These are phyloP conservation scores for Paradoxurus hermaphroditus DNA, from an alignment of 2,113 vertebrate genomes.

Conservation along the genomic window DNA sequence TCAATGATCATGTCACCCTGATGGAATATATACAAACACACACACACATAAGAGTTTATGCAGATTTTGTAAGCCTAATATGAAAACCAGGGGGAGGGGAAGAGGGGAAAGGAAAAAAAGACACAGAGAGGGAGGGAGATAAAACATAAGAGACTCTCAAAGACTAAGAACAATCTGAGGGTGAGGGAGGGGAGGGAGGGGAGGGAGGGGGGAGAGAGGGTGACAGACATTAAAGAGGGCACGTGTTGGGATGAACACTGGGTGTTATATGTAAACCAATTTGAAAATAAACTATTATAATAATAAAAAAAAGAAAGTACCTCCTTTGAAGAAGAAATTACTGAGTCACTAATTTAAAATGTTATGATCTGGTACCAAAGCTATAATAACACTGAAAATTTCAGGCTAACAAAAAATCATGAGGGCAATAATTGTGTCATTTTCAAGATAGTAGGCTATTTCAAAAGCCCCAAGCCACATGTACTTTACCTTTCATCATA, in stretches of 20 bases:
- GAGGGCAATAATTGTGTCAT: slow-evolving; percentile 19
- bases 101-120: too few species aligned
- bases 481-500: neutral
- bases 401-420: slow-evolving; percentile 14
- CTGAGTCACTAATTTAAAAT: slow-evolving; percentile 50
- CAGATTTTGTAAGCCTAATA: neutral
- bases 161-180: too few species aligned
- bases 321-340: slow-evolving; percentile 47
- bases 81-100: too few species aligned
- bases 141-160: too few species aligned
- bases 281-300: too few species aligned
- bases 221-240: too few species aligned
- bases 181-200: too few species aligned
- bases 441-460: slow-evolving; percentile 42
- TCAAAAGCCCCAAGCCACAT: neutral
- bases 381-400: slow-evolving; percentile 29
- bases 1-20: neutral
- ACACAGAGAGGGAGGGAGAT: too few species aligned
- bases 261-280: too few species aligned
- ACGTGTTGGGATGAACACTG: too few species aligned
- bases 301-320: neutral
- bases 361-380: slow-evolving; percentile 37
- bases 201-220: too few species aligned
- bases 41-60: neutral
- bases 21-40: neutral